Percentiles rank a stretch among this genome's conserved stretches.
Evolutionary conservation across 2,797 vertebrate species (phyloP).

Genomic region (Fistularia tabacaria): DNA sequence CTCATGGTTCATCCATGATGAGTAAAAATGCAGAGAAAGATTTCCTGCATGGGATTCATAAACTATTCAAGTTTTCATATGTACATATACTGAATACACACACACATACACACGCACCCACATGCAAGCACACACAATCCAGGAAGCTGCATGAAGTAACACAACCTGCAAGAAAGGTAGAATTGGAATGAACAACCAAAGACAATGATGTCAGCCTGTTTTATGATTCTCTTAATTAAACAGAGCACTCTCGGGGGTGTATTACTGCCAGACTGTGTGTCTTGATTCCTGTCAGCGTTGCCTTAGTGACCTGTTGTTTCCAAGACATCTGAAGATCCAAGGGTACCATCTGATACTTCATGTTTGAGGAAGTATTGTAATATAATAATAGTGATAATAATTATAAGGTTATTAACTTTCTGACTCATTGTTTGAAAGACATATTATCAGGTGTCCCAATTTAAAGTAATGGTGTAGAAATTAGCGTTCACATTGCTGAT

Average conservation of each 20-base stretch:
- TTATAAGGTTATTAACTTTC: no score
- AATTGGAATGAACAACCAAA: constrained; percentile 44
- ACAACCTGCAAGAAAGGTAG: not conserved
- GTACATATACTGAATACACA: not conserved
- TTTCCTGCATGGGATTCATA: not conserved
- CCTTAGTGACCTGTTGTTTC: not conserved
- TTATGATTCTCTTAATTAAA: constrained; percentile 67
- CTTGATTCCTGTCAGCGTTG: not conserved
- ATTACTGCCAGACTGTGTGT: constrained; percentile 34
- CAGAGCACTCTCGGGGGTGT: constrained; percentile 39
- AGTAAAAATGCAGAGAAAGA: no score
- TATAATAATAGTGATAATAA: no score
- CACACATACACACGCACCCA: constrained; percentile 6
- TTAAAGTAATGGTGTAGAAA: no score
- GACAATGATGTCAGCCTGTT: constrained; percentile 66
- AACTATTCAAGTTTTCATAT: not conserved
- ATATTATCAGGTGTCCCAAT: no score
- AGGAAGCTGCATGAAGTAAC: constrained; percentile 1
- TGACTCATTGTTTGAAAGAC: no score
- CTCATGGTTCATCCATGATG: no score
- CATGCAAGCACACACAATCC: constrained; percentile 2
- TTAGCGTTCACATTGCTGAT: no score
- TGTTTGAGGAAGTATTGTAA: no score
- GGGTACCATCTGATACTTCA: no score
- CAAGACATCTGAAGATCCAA: no score